Conservation (phyloP, 2,888 invertebrate genomes). For the Dryadula phaetusa region DNA sequence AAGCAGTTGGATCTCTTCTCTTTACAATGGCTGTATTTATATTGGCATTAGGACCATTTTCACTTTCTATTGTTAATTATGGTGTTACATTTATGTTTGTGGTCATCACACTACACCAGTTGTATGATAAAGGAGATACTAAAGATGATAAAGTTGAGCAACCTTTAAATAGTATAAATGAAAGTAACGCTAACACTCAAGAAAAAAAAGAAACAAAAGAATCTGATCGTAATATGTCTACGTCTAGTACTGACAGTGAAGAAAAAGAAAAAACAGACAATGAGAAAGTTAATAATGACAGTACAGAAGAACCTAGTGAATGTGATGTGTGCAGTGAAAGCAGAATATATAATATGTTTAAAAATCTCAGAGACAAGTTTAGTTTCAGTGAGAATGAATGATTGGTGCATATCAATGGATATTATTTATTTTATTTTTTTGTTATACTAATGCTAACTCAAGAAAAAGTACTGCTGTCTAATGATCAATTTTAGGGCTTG, state of each 20-base stretch:
- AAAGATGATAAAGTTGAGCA: slow-evolving; percentile 37
- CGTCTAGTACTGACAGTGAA: slow-evolving; percentile 29
- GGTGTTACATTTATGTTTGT: slow-evolving; percentile 82
- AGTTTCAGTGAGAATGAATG: slow-evolving; percentile 55
- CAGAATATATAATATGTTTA: slow-evolving; percentile 67
- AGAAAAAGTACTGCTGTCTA: no score
- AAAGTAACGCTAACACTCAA: slow-evolving; percentile 16
- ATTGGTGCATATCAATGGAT: not conserved
- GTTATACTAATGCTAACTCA: not conserved
- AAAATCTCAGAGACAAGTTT: slow-evolving; percentile 70
- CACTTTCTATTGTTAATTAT: slow-evolving; percentile 85
- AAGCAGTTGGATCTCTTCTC: slow-evolving; percentile 72
- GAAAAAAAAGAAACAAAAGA: slow-evolving; percentile 24
- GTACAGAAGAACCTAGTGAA: slow-evolving; percentile 47
- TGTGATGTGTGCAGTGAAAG: slow-evolving; percentile 70
- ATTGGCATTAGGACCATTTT: slow-evolving; percentile 85
- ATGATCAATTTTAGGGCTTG: not conserved
- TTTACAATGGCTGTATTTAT: slow-evolving; percentile 82
- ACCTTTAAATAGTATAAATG: slow-evolving; percentile 22
- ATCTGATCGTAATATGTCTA: slow-evolving; percentile 39
- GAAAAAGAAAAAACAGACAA: slow-evolving; percentile 30
- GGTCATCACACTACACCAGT: slow-evolving; percentile 84
- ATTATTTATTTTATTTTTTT: not conserved
- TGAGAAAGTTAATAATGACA: slow-evolving; percentile 34
- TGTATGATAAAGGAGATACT: slow-evolving; percentile 62